A percentile compares a stretch with the other conserved stretches of the same genome.
Conservation (phyloP, 37 sponge, comb jelly and placozoan genomes). For the Halichondria panicea region DNA sequence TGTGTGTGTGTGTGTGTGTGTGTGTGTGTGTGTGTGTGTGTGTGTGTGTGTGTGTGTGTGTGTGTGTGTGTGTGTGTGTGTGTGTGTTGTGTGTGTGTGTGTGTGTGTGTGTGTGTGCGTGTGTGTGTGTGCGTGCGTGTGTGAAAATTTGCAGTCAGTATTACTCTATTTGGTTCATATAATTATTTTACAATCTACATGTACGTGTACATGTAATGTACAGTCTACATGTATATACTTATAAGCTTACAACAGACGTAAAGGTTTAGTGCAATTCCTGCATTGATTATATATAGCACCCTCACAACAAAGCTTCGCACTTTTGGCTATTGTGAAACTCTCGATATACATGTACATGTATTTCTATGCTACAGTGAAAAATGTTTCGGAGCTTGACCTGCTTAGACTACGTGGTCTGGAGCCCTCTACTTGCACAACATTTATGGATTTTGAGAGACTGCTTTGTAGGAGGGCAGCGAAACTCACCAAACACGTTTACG, state of each 20-base stretch:
- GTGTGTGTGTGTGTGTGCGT: constrained; percentile 2
- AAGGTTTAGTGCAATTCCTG: too few species aligned
- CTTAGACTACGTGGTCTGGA: neutral
- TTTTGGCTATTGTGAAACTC: too few species aligned
- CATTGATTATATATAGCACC: too few species aligned
- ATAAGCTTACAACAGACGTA: too few species aligned
- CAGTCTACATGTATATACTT: neutral
- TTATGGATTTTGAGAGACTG: constrained; percentile 42
- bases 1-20: constrained; percentile 32
- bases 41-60: constrained; percentile 27
- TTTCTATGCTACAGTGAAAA: neutral
- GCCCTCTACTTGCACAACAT: constrained; percentile 14
- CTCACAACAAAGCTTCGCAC: too few species aligned
- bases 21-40: constrained; percentile 25
- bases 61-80: neutral
- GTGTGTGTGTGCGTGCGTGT: neutral
- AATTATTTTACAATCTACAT: neutral
- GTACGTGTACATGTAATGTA: constrained; percentile 3
- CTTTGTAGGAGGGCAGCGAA: constrained; percentile 34
- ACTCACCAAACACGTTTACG: neutral
- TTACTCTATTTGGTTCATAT: neutral
- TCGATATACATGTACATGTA: too few species aligned
- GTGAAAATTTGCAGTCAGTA: neutral
- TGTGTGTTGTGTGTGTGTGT: too few species aligned
- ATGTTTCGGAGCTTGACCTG: neutral